Evolutionary conservation across 2,113 vertebrate species (phyloP).

Genomic region (Morone saxatilis): DNA sequence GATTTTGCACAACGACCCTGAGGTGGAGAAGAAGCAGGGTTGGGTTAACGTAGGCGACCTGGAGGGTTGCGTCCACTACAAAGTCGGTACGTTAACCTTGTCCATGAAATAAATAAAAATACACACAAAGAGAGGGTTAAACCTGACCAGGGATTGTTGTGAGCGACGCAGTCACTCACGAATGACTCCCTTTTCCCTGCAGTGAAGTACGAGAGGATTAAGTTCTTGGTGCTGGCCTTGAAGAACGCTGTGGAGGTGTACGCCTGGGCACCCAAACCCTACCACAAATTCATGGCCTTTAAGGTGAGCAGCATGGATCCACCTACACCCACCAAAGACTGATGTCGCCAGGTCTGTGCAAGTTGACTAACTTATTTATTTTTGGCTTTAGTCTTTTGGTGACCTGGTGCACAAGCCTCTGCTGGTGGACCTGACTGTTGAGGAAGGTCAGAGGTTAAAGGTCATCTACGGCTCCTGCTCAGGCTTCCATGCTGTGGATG

Average conservation of each 20-base stretch:
- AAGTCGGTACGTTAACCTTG: slow-evolving; percentile 74
- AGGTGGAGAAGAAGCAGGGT: slow-evolving; percentile 93
- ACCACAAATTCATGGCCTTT: slow-evolving; percentile 96
- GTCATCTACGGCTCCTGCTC: slow-evolving; percentile 92
- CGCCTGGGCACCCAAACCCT: slow-evolving; percentile 95
- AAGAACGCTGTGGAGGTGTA: slow-evolving; percentile 95
- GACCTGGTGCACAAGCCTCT: slow-evolving; percentile 91
- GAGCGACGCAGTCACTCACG: background rate
- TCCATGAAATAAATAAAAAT: too few relatives aligned
- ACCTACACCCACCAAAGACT: background rate
- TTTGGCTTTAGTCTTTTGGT: slow-evolving; percentile 88
- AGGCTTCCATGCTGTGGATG: slow-evolving; percentile 96
- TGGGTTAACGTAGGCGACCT: slow-evolving; percentile 94
- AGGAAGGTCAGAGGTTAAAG: slow-evolving; percentile 94
- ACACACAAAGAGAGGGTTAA: background rate
- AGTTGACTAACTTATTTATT: background rate
- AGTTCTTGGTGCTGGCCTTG: slow-evolving; percentile 94
- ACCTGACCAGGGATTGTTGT: background rate
- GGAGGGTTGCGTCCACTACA: slow-evolving; percentile 91
- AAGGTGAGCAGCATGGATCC: slow-evolving; percentile 84
- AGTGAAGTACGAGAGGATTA: slow-evolving; percentile 96
- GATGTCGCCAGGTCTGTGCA: too few relatives aligned
- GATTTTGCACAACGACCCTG: slow-evolving; percentile 93
- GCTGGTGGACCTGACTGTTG: slow-evolving; percentile 92
- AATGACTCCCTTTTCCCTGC: slow-evolving; percentile 40